phyloP scores from a whole-genome alignment of 2,113 vertebrate species.

The Peromyscus leucopus region DNA sequence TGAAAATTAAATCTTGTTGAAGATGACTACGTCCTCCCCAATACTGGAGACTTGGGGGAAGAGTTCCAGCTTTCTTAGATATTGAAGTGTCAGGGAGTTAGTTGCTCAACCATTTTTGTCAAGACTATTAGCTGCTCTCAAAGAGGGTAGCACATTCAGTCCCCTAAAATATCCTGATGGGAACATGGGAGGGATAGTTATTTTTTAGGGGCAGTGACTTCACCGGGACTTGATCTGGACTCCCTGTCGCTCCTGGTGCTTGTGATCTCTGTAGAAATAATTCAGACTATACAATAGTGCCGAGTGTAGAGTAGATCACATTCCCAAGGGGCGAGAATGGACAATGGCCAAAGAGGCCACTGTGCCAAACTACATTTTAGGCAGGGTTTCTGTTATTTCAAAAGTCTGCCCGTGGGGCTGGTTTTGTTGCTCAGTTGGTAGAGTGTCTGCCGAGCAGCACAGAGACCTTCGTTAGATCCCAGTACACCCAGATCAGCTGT shows the following conservation, averaged over 20 bases:
- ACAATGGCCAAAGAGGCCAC: background rate
- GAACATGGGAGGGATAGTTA: background rate
- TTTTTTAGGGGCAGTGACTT: background rate
- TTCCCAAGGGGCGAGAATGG: background rate
- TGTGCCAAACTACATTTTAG: background rate
- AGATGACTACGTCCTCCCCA: background rate
- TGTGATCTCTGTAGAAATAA: background rate
- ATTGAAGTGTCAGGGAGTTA: background rate
- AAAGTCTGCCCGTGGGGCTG: background rate
- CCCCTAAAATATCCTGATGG: background rate
- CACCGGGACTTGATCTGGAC: background rate
- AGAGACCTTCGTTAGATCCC: background rate
- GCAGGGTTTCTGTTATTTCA: background rate
- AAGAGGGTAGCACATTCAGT: background rate
- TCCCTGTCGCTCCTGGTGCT: background rate
- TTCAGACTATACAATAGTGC: background rate
- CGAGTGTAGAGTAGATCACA: background rate
- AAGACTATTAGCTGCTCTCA: background rate
- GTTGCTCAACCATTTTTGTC: background rate
- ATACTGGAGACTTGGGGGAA: background rate
- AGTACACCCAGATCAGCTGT: background rate
- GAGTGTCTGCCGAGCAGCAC: background rate
- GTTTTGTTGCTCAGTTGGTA: too few relatives aligned
- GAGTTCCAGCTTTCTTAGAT: background rate
- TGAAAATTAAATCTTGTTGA: background rate